Conservation (phyloP, 2,797 vertebrate species). For the Cichlasoma orientale region DNA sequence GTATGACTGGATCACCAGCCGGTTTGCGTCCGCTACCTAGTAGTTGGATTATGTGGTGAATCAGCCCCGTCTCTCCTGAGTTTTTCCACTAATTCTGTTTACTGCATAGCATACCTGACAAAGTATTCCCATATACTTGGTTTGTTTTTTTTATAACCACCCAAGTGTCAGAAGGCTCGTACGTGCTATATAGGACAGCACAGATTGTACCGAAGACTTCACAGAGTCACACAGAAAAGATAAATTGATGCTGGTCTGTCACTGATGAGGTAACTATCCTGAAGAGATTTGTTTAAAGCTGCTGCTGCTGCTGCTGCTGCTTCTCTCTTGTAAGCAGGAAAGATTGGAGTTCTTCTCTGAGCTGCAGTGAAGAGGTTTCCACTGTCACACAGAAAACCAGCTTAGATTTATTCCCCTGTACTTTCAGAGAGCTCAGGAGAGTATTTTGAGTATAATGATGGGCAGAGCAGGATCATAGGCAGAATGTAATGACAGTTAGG, state of each 20-base stretch:
- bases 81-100: constrained; percentile 51
- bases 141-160: not conserved
- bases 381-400: not conserved
- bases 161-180: not conserved
- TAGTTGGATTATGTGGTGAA: constrained; percentile 30
- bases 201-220: not conserved
- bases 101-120: constrained; percentile 39
- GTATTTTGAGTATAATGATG: constrained; percentile 39
- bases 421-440: constrained; percentile 19
- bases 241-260: not conserved
- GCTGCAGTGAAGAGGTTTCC: constrained; percentile 16
- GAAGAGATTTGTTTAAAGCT: not conserved
- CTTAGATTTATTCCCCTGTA: constrained; percentile 23
- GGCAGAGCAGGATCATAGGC: constrained; percentile 16
- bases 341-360: not conserved
- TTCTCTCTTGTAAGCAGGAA: not conserved
- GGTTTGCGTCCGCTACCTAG: constrained; percentile 29
- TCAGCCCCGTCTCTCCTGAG: not conserved
- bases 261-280: not conserved
- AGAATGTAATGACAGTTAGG: constrained; percentile 44
- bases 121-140: constrained; percentile 31
- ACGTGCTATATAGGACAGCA: constrained; percentile 5
- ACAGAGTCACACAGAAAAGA: not conserved
- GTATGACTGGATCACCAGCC: constrained; percentile 40
- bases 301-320: not conserved